phyloP scores from a whole-genome alignment of 2,113 vertebrate species.

The Xenus cinereus region DNA sequence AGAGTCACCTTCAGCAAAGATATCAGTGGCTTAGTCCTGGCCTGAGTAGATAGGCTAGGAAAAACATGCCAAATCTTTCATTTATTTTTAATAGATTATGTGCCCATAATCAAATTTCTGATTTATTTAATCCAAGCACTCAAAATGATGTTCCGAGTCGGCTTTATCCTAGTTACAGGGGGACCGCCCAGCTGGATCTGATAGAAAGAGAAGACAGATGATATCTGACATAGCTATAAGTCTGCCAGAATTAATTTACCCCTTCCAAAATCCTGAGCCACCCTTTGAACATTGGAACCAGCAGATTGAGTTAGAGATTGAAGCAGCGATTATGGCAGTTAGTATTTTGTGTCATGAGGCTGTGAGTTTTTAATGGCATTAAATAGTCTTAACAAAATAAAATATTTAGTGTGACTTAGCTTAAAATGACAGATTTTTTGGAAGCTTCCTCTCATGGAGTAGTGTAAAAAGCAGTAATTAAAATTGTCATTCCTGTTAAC shows the following conservation, averaged over 20 bases:
- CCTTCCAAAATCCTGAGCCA: conserved; percentile 16
- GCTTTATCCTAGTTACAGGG: background rate
- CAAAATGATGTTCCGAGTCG: background rate
- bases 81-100: conserved; percentile 18
- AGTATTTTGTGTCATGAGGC: background rate
- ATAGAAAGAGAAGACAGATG: conserved; percentile 19
- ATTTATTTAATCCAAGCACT: background rate
- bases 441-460: background rate
- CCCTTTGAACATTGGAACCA: conserved; percentile 21
- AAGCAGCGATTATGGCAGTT: background rate
- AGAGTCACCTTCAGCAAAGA: background rate
- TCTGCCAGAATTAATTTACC: conserved; percentile 29
- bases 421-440: background rate
- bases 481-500: background rate
- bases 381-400: background rate
- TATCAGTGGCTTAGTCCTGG: background rate
- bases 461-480: background rate
- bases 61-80: background rate
- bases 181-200: background rate
- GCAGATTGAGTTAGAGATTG: background rate
- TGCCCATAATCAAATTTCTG: background rate
- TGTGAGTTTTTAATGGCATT: background rate
- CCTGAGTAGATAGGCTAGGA: background rate
- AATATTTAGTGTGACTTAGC: background rate
- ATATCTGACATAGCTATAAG: background rate